phyloP scores from a whole-genome alignment of 2,888 invertebrate genomes.

The Bibio marci region DNA sequence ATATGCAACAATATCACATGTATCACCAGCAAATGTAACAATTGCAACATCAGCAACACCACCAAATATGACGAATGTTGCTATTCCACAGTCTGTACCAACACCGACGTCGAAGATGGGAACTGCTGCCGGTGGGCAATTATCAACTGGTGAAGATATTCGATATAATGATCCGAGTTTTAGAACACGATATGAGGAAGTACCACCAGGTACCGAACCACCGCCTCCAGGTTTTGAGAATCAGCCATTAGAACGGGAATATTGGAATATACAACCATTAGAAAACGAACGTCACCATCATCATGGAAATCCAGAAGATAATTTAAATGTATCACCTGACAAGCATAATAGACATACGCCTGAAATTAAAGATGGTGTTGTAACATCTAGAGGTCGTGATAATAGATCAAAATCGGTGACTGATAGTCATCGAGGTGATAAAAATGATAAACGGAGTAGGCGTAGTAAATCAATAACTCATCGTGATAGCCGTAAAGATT shows the following conservation, averaged over 20 bases:
- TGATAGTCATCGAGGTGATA: neutral
- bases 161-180: constrained; percentile 1
- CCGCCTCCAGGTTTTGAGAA: constrained; percentile 42
- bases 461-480: constrained; percentile 1
- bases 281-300: neutral
- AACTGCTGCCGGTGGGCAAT: neutral
- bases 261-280: no score
- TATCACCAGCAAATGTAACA: no score
- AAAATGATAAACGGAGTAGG: neutral
- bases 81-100: no score
- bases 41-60: neutral
- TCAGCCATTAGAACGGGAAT: neutral
- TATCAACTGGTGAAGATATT: neutral
- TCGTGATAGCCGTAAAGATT: constrained; percentile 1
- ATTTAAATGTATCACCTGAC: neutral
- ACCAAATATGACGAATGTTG: neutral
- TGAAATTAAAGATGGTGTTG: neutral
- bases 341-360: neutral
- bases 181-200: constrained; percentile 33
- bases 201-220: constrained; percentile 42
- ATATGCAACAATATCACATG: no score
- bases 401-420: constrained; percentile 1
- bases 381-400: neutral
- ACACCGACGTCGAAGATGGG: neutral
- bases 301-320: neutral